Evolutionary conservation across 2,888 invertebrate species (phyloP).

Genomic region (Philereme vetulata): DNA sequence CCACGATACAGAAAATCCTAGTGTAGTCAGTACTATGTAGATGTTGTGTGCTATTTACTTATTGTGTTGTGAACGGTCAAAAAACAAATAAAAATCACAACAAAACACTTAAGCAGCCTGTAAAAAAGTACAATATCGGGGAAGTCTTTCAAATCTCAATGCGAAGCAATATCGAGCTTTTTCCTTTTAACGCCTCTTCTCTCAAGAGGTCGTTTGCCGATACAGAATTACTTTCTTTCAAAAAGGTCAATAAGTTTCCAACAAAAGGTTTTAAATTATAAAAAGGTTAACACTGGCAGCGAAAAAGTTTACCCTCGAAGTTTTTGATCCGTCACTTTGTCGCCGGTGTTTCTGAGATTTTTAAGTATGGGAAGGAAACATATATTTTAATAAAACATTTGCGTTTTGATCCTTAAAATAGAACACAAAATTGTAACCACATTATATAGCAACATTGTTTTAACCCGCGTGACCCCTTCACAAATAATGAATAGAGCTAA

Average conservation of each 20-base stretch:
- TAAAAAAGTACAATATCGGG: conserved; percentile 22
- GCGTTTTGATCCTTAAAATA: no score
- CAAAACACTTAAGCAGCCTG: conserved; percentile 6
- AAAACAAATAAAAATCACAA: conserved; percentile 6
- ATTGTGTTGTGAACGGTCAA: not conserved
- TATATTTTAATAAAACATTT: no score
- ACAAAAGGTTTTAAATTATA: conserved; percentile 45
- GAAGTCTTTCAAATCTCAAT: conserved; percentile 37
- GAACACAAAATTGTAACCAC: no score
- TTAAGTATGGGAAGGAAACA: no score
- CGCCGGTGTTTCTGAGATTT: not conserved
- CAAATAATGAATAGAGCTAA: no score
- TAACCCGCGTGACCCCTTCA: no score
- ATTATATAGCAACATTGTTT: no score
- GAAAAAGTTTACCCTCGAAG: conserved; percentile 22
- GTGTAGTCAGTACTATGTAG: no score
- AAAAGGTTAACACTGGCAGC: conserved; percentile 26
- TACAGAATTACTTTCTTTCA: conserved; percentile 52
- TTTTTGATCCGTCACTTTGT: conserved; percentile 16
- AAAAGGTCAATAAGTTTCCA: conserved; percentile 54
- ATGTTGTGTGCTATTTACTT: no score
- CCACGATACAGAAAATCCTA: no score
- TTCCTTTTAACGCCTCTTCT: conserved; percentile 43
- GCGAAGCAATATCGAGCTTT: conserved; percentile 38
- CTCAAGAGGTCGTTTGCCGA: conserved; percentile 42